phyloP scores from a whole-genome alignment of 2,888 invertebrate genomes.

The Megamerina dolium region DNA sequence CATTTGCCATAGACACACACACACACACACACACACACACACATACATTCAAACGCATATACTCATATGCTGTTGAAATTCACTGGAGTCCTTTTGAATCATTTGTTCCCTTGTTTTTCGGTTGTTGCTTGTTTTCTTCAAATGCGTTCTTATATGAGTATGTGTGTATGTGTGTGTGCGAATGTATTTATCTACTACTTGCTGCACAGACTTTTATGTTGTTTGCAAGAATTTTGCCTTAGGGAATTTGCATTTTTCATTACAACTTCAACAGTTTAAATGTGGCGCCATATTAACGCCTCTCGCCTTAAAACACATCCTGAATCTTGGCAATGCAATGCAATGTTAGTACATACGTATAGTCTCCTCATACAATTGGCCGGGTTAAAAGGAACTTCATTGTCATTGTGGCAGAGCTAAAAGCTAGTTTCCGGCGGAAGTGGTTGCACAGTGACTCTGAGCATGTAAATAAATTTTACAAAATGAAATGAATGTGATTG shows the following conservation, averaged over 20 bases:
- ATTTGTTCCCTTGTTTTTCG: not conserved
- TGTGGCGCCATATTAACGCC: slow-evolving; percentile 6
- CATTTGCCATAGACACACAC: not conserved
- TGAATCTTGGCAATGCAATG: slow-evolving; percentile 6
- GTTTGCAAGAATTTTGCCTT: slow-evolving; percentile 27
- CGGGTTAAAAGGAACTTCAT: slow-evolving; percentile 25
- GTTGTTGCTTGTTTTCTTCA: too few species aligned
- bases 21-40: not conserved
- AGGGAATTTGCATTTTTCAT: slow-evolving; percentile 30
- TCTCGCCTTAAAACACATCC: slow-evolving; percentile 5
- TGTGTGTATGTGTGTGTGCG: too few species aligned
- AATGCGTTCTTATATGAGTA: too few species aligned
- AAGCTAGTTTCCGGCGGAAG: slow-evolving; percentile 41
- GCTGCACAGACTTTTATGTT: slow-evolving; percentile 2
- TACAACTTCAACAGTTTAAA: slow-evolving; percentile 22
- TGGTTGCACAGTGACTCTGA: slow-evolving; percentile 21
- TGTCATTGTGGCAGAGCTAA: slow-evolving; percentile 28
- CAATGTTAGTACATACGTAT: not conserved
- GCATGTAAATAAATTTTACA: slow-evolving; percentile 37
- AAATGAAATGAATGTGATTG: slow-evolving; percentile 42
- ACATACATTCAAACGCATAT: not conserved
- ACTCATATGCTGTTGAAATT: too few species aligned
- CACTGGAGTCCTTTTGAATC: not conserved
- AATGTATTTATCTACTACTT: not conserved
- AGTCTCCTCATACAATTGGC: not conserved